Percentiles rank a stretch among this genome's conserved stretches.
Conservation (phyloP, 2,888 invertebrate genomes). For the Podabrus alpinus region DNA sequence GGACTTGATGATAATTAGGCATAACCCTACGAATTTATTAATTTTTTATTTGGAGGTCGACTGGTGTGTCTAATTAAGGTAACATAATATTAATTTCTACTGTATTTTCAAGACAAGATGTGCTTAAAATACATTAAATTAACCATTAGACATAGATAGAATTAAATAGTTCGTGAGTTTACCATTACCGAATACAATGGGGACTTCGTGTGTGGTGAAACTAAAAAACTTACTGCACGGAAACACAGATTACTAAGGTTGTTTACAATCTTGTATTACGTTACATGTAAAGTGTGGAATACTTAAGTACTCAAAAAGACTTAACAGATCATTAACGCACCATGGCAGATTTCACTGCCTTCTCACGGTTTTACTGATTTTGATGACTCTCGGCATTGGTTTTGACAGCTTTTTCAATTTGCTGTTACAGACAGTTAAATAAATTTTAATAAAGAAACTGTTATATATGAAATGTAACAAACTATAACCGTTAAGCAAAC, state of each 20-base stretch:
- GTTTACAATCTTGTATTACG: constrained; percentile 37
- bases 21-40: neutral
- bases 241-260: constrained; percentile 43
- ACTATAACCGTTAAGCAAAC: neutral
- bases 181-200: constrained; percentile 50
- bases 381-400: neutral
- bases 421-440: neutral
- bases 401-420: neutral
- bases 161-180: constrained; percentile 44
- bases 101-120: constrained; percentile 7
- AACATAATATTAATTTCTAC: constrained; percentile 1
- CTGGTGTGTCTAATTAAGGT: neutral
- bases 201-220: constrained; percentile 50
- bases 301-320: constrained; percentile 17
- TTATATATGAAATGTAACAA: neutral
- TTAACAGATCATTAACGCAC: constrained; percentile 26
- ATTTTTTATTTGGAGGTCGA: neutral
- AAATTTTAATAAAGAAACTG: neutral
- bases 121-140: constrained; percentile 31
- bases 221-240: constrained; percentile 44
- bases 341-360: neutral
- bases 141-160: constrained; percentile 32
- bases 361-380: constrained; percentile 10
- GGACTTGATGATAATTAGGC: neutral
- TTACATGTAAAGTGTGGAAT: constrained; percentile 29